Base-by-base conservation (phyloP, 1,140 invertebrate genomes). In the Caenorhabditis remanei region DNA sequence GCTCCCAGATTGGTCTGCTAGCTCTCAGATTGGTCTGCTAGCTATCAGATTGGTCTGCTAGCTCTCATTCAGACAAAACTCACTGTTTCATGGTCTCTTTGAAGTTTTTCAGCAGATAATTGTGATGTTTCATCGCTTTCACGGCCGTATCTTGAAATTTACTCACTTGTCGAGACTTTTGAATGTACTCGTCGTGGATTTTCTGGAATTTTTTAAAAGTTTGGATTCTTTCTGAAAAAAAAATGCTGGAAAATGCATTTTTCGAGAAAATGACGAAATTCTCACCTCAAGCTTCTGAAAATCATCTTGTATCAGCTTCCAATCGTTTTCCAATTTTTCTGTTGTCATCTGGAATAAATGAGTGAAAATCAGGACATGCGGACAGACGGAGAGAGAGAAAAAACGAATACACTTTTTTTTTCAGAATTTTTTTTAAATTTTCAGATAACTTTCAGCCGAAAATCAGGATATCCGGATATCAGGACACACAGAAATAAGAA, bases 121-220 rank as follows among this genome's bases (percentile, higher is more conserved):
- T 88, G 65, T 92, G 85, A 61, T 92, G 91, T 55, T 92, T 92
- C 24, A 91, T 71, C 19, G 87, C 87, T 48, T 92, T 92, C 13
- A 48, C 41, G 56, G 63, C 56, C 16, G 32, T 46, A 16, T 91
- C 84, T 55, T 91, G 90, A 9, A 48, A 63, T 53, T 87, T 86
- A 40, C 85, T 90, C 85, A 92, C 58, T 75, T 92, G 87, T 6
- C 85, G 46, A 24, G 91, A 85, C 41, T 88, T 85, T 24, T 85
- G 50, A 21, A 91, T 86, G 85, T 92, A 91, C 41, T 87, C 89
- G 32, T 90, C 85, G 65, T 92, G 91, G 82, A 86, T 87, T 58
- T 82, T 88, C 90, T 92, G n/a, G n/a, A n/a, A n/a, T n/a, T n/a
- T n/a, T n/a, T n/a, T n/a, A n/a, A n/a, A n/a, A n/a, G n/a, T n/a